phyloP scores from a whole-genome alignment of 2,888 invertebrate genomes.

The Drosophila kanekoi region DNA sequence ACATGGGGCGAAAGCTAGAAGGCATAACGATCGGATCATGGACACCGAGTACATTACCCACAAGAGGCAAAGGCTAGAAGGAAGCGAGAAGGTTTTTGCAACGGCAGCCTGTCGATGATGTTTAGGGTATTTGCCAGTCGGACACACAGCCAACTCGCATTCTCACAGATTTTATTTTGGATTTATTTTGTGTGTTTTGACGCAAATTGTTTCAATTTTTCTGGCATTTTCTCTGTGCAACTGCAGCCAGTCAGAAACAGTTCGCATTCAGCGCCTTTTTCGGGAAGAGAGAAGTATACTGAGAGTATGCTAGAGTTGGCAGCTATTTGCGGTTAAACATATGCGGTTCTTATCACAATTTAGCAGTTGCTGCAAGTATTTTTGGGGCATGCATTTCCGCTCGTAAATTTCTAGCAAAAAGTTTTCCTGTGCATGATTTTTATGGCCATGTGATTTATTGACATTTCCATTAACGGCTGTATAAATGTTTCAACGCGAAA shows the following conservation, averaged over 20 bases:
- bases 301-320: slow-evolving; percentile 16
- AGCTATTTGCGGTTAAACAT: slow-evolving; percentile 29
- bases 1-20: too few species aligned
- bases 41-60: too few species aligned
- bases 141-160: too few species aligned
- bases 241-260: not conserved
- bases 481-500: slow-evolving; percentile 79
- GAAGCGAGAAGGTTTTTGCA: too few species aligned
- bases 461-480: slow-evolving; percentile 79
- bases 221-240: slow-evolving; percentile 13
- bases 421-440: slow-evolving; percentile 74
- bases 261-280: not conserved
- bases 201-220: not conserved
- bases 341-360: slow-evolving; percentile 39
- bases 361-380: slow-evolving; percentile 20
- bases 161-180: not conserved
- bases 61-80: too few species aligned
- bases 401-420: slow-evolving; percentile 49
- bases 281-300: not conserved
- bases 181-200: not conserved
- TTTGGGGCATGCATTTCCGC: slow-evolving; percentile 43
- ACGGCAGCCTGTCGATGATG: too few species aligned
- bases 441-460: slow-evolving; percentile 73
- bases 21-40: too few species aligned
- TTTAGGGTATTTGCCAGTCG: too few species aligned